phyloP scores from a whole-genome alignment of 2,888 invertebrate genomes.

The Ametastegia equiseti region DNA sequence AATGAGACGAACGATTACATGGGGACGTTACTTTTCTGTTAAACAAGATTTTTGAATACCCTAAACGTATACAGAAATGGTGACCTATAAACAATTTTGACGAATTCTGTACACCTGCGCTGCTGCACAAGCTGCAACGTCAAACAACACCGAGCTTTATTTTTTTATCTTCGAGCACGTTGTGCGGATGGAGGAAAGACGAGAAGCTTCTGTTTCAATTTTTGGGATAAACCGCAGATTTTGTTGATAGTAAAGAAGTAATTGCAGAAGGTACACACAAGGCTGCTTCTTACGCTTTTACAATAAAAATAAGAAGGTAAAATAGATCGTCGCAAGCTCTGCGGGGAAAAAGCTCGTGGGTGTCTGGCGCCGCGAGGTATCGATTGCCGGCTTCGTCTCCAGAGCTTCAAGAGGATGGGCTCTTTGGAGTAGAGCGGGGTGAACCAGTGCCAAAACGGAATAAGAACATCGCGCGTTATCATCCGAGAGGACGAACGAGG shows the following conservation, averaged over 20 bases:
- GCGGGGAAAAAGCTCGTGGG: conserved; percentile 33
- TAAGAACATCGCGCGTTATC: conserved; percentile 2
- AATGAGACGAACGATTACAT: too few species aligned
- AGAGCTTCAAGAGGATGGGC: conserved; percentile 60
- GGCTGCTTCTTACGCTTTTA: too few species aligned
- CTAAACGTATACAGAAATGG: too few species aligned
- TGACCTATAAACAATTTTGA: too few species aligned
- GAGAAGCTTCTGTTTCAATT: not conserved
- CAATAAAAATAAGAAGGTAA: conserved; percentile 41
- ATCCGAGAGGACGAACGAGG: conserved; percentile 19
- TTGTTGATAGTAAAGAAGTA: too few species aligned
- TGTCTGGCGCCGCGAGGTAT: conserved; percentile 46
- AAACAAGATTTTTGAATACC: too few species aligned
- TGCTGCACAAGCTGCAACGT: not conserved
- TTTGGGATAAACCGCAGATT: not conserved
- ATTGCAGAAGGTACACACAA: too few species aligned
- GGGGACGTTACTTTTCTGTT: too few species aligned
- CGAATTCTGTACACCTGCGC: too few species aligned
- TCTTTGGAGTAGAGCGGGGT: conserved; percentile 52
- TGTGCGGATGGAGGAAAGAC: not conserved
- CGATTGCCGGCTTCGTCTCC: conserved; percentile 47
- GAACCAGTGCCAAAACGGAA: not conserved
- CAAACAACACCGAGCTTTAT: not conserved
- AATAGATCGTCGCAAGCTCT: not conserved
- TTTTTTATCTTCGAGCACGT: not conserved